Conservation (phyloP, 2,888 invertebrate genomes). For the Teleogryllus oceanicus region DNA sequence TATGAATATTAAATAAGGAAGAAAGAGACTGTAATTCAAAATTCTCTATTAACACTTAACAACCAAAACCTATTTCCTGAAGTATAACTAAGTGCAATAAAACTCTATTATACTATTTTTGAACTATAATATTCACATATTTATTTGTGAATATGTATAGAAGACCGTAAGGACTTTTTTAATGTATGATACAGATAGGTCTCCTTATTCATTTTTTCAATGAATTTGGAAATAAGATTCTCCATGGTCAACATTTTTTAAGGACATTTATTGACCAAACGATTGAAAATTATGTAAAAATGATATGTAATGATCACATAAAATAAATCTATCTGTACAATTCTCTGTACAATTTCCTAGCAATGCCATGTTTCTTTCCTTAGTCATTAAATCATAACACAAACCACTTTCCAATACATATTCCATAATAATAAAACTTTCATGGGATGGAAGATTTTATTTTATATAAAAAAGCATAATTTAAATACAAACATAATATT, state of each 20-base stretch:
- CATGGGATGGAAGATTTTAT: not conserved
- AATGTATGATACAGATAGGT: too few relatives aligned
- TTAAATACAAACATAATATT: slow-evolving; percentile 1
- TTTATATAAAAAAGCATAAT: not conserved
- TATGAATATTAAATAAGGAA: not conserved
- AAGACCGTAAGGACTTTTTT: too few relatives aligned
- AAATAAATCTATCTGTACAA: slow-evolving; percentile 2
- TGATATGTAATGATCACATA: not conserved
- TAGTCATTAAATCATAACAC: not conserved
- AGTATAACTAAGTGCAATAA: not conserved
- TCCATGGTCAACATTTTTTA: too few relatives aligned
- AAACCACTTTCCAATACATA: not conserved
- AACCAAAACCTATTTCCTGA: not conserved
- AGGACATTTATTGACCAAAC: not conserved
- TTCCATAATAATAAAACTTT: not conserved
- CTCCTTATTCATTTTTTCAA: too few relatives aligned
- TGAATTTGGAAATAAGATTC: too few relatives aligned
- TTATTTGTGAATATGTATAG: not conserved
- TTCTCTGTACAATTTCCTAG: not conserved
- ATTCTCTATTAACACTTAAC: not conserved
- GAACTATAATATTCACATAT: not conserved
- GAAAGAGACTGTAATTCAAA: not conserved
- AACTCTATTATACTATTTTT: not conserved
- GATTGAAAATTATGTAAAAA: not conserved
- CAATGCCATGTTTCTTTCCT: not conserved